Evolutionary conservation across 2,797 vertebrate species (phyloP).

Genomic region (Trematomus bernacchii): DNA sequence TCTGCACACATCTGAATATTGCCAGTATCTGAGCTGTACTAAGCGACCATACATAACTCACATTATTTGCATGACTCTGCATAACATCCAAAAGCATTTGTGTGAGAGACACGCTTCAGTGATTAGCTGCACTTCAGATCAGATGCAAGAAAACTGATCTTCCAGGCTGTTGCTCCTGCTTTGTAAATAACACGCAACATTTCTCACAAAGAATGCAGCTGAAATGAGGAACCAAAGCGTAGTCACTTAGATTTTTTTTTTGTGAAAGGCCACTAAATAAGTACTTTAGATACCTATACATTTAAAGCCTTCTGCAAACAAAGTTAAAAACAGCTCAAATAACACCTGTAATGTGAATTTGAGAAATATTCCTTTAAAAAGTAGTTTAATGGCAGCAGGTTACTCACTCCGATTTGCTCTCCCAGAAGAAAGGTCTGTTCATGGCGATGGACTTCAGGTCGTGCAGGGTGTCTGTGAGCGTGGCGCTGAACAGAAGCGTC

Average conservation of each 20-base stretch:
- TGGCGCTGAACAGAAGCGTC: constrained; percentile 96
- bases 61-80: neutral
- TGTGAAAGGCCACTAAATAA: neutral
- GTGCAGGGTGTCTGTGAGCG: constrained; percentile 91
- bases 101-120: constrained; percentile 3
- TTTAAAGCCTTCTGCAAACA: neutral
- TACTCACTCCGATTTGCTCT: constrained; percentile 90
- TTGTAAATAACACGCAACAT: constrained; percentile 10
- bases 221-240: neutral
- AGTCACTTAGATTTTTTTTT: neutral
- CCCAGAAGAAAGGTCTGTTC: constrained; percentile 96
- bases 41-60: neutral
- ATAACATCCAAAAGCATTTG: neutral
- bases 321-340: neutral
- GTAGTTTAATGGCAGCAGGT: neutral
- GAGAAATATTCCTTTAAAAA: neutral
- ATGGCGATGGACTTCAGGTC: constrained; percentile 90
- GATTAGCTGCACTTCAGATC: constrained; percentile 12
- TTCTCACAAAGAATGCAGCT: neutral
- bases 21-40: neutral
- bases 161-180: constrained; percentile 6
- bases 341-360: neutral
- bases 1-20: neutral
- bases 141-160: neutral
- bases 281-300: neutral